Base-by-base conservation (phyloP, 2,888 invertebrate genomes). In the Brachylomia viminalis region DNA sequence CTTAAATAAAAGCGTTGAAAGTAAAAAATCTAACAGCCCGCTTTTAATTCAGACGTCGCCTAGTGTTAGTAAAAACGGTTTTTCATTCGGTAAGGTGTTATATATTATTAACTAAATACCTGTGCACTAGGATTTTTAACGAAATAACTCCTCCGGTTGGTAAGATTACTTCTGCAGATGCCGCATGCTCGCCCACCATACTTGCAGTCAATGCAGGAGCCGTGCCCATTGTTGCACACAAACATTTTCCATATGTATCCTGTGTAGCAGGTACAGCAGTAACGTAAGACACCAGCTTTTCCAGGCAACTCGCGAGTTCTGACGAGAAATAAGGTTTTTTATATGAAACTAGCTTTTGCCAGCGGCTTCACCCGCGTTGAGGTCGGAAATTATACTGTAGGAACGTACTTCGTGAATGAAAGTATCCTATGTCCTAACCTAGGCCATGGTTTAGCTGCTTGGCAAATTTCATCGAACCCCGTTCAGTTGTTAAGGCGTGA, bases 211-310 rank as follows among this genome's bases (percentile, higher is more conserved):
- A 8, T 1, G 72, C 72, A 72, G 27, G 38, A 72, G 23, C 38
- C 17, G 17, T 72, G 72, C 23, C 72, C 72, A 13, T 52, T 52
- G 4, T 72, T 7, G 27, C 72, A 72, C 27, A 8, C 6, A 72
- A 27, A 52, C 38, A 52, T 72, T 27, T 38, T 17, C 17, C 17
- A 4, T 27, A 1, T 0, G 11, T 38, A 27, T 49, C 23, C 27
- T 23, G 7, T 38, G 72, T 10, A 23, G 38, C 72, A 72, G 17
- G 49, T 42, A 30, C 27, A 27, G 27, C 49, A 72, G 27, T n/a
- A 38, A 38, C 47, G 27, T 15, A 20, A 27, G 4, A 17, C 27
- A 10, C 15, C 20, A 13, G 20, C 13, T n/a, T 47, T 20, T 71
- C 17, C 27, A 38, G 17, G 11, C 4, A 72, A 49, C 17, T 27